Conservation (phyloP, 2,888 invertebrate genomes). For the Melikaiella ostensackeni region DNA sequence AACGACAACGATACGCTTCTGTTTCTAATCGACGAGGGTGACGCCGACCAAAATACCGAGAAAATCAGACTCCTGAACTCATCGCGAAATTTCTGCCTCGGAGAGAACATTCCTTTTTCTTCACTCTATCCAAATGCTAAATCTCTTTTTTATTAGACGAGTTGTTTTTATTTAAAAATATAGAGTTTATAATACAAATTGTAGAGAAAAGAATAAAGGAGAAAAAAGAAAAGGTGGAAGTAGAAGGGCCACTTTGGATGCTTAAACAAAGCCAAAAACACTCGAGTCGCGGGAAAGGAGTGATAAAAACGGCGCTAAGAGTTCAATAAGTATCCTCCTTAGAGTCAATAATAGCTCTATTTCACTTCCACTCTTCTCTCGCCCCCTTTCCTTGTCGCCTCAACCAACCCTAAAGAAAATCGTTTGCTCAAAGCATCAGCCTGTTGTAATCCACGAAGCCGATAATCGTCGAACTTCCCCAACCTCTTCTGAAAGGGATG, state of each 20-base stretch:
- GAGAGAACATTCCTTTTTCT: neutral
- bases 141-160: neutral
- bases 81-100: neutral
- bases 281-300: constrained; percentile 64
- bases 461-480: constrained; percentile 70
- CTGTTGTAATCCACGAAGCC: constrained; percentile 71
- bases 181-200: neutral
- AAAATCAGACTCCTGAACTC: constrained; percentile 12
- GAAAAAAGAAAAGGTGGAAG: neutral
- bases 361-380: constrained; percentile 56
- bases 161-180: neutral
- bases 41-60: constrained; percentile 27
- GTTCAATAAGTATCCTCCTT: constrained; percentile 76
- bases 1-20: constrained; percentile 31
- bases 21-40: constrained; percentile 33
- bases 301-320: constrained; percentile 72
- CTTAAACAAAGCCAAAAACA: constrained; percentile 69
- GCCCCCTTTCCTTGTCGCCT: constrained; percentile 53
- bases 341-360: constrained; percentile 71
- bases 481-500: constrained; percentile 47
- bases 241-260: constrained; percentile 51
- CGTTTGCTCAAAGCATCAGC: constrained; percentile 69
- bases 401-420: constrained; percentile 66
- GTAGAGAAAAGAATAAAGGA: neutral
- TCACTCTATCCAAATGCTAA: neutral